phyloP scores from a whole-genome alignment of 1,140 invertebrate species.

The Lepidurus couesii region DNA sequence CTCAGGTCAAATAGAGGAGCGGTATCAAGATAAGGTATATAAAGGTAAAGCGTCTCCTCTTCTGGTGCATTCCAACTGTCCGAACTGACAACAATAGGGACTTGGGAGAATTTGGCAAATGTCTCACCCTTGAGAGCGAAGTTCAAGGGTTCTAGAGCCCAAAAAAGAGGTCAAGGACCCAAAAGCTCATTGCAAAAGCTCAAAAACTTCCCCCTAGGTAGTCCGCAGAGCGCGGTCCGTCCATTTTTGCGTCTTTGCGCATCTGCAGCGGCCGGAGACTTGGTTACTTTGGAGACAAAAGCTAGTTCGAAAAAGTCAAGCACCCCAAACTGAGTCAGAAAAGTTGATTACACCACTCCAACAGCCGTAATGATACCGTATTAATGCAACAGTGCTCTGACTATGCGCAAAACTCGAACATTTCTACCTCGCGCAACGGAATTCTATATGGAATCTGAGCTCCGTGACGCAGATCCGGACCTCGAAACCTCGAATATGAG shows the following conservation, averaged over 20 bases:
- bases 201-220: neutral
- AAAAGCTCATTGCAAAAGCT: neutral
- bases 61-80: conserved; percentile 4
- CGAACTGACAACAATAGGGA: neutral
- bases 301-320: neutral
- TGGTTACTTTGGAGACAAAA: neutral
- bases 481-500: neutral
- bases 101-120: neutral
- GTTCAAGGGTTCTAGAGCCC: neutral
- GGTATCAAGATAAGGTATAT: conserved; percentile 19
- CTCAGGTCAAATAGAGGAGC: conserved; percentile 15
- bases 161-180: neutral
- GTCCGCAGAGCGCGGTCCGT: no score
- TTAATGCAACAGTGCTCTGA: neutral
- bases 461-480: neutral
- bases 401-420: neutral
- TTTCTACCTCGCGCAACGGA: neutral
- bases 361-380: neutral
- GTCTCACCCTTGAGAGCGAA: neutral
- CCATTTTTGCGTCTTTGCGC: neutral
- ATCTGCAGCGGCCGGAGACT: neutral
- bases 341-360: neutral
- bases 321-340: neutral
- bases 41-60: neutral
- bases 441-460: neutral